Evolutionary conservation across 2,797 vertebrate genomes (phyloP).

Genomic region (Atherinosoma microstoma): DNA sequence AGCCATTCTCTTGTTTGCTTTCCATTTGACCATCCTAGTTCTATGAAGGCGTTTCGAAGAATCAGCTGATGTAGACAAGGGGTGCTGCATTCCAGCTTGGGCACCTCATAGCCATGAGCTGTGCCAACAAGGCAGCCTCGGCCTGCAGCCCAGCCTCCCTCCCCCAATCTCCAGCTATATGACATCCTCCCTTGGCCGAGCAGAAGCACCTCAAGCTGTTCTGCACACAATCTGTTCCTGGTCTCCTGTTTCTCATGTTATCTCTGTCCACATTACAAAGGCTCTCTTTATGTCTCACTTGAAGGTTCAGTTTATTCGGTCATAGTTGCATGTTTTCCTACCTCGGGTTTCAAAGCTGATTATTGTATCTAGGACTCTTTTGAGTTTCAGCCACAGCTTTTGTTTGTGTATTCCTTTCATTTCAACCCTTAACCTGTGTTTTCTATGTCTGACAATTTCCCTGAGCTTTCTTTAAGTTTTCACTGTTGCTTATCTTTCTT

Average conservation of each 20-base stretch:
- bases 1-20: conserved; percentile 36
- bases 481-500: conserved; percentile 28
- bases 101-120: conserved; percentile 72
- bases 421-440: conserved; percentile 15
- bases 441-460: conserved; percentile 50
- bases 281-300: conserved; percentile 45
- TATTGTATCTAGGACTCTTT: not conserved
- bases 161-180: conserved; percentile 50
- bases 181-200: conserved; percentile 70
- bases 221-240: conserved; percentile 75
- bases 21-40: conserved; percentile 40
- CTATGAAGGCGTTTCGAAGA: conserved; percentile 56
- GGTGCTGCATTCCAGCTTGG: conserved; percentile 70
- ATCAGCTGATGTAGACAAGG: conserved; percentile 72
- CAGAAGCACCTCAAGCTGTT: conserved; percentile 79
- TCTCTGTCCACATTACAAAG: conserved; percentile 64
- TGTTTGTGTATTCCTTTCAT: conserved; percentile 25
- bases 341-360: conserved; percentile 30
- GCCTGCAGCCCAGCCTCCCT: conserved; percentile 55
- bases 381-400: conserved; percentile 11
- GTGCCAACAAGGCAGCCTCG: conserved; percentile 69
- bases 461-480: conserved; percentile 18
- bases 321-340: conserved; percentile 23
- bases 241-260: conserved; percentile 61
- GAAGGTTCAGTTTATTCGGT: conserved; percentile 28